These are phyloP conservation scores for Sebastes kiyomatsui DNA, from an alignment of 2,797 vertebrate species.

Conservation along the genomic window DNA sequence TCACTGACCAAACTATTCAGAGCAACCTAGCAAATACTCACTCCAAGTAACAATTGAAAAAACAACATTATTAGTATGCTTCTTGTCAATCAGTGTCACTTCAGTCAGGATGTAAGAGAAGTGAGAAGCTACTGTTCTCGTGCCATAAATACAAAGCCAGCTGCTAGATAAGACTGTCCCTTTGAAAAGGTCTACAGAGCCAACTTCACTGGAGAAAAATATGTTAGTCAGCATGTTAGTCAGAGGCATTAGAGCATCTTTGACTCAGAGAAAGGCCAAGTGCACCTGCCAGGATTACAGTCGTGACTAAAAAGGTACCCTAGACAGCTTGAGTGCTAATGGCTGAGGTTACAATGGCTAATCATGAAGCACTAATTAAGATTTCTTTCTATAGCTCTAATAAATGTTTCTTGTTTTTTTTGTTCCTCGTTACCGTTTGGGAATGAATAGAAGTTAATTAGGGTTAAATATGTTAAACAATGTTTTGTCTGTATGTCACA, in stretches of 20 bases:
- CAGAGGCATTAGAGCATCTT: not conserved
- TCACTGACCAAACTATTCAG: no score
- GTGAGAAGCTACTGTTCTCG: no score
- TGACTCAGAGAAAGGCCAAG: not conserved
- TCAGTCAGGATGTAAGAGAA: not conserved
- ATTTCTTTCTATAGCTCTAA: not conserved
- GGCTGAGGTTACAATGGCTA: not conserved
- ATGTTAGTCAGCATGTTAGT: slow-evolving; percentile 7
- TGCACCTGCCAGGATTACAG: slow-evolving; percentile 1
- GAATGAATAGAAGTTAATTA: not conserved
- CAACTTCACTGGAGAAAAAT: not conserved
- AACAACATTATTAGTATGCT: not conserved
- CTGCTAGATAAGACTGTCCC: not conserved
- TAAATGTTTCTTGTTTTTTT: not conserved
- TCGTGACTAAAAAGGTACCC: not conserved
- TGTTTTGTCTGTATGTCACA: not conserved
- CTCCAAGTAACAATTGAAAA: not conserved
- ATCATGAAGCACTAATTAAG: not conserved
- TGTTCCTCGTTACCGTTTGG: not conserved
- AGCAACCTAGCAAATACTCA: no score
- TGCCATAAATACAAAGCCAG: not conserved
- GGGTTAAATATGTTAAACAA: not conserved
- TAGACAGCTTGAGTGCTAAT: not conserved
- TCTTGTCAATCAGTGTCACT: not conserved
- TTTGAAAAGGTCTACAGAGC: not conserved